Base-by-base conservation (phyloP, 2,888 invertebrate species). In the Spicauda simplicius region DNA sequence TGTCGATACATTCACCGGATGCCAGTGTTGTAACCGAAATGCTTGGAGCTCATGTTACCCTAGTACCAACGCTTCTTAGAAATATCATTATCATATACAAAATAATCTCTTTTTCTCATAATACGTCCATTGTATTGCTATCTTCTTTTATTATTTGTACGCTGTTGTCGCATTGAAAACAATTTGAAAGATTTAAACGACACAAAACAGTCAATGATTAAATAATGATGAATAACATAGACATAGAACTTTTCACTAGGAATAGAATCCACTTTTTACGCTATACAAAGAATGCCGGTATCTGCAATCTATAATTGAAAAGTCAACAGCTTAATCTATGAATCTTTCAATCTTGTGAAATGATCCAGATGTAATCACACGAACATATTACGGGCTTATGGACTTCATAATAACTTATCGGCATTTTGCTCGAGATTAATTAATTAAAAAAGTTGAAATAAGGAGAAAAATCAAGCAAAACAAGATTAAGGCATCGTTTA, bases 1-100 rank as follows among this genome's bases (percentile, higher is more conserved):
- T 30, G 58, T 60, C 37, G 64, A 72, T 74, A 69, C 72, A 57
- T 71, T 76, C 74, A 73, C 78, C 74, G 76, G 76, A 78, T 76
- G 65, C 69, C 64, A 20, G 58, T 62, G 63, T 68, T 64, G 64
- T 69, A 73, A 69, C 18, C 37, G 60, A 70, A 63, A 63, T 45
- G 57, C 58, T 58, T 58, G 11, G 16, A 64, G 52, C 45, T 65
- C 53, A 59, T 65, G 54, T 65, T 65, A 59, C 65, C 65, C 58
- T 65, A 30, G 58, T 64, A 48, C 58, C 41, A 33, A 58, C 25
- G 64, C 52, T 64, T 58, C 25, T 16, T 25, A 53, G 53, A 58
- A 64, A 56, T 18, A 58, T 18, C 50, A 10, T 50, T 10, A 18
- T 50, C 16, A 50, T 50, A 50, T n/a, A 50, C n/a, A 50, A 18